Evolutionary conservation across 2,113 vertebrate species (phyloP), one percentile per base, ranked within the genome.

Genomic region (Cololabis saira): DNA sequence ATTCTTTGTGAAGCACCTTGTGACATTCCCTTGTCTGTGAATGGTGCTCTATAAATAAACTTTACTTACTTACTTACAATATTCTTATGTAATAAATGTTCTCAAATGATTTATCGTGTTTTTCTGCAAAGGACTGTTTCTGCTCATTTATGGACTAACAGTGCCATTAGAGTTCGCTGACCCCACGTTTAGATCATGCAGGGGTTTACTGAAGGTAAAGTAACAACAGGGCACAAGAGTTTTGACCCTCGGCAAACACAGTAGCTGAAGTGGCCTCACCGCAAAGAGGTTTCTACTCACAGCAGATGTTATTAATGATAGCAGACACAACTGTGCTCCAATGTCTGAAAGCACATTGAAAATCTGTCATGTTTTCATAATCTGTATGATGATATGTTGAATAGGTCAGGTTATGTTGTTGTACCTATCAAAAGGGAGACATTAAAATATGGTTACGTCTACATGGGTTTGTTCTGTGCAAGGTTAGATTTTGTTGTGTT

Each of bases 71-170:
- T n/a, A n/a, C 50, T 63, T 55, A 55, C 52, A 78, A 44, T 71
- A 76, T 37, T 62, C 18, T 33, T 27, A 81, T 73, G 69, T 80
- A 90, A 90, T 88, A 86, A 88, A 88, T 73, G 27, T 77, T 74
- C 30, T 68, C 54, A 51, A 57, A 40, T 71, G n/a, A 0, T 12
- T 16, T 16, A 13, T 2, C 19, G 10, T 2, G 22, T 42, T 21
- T n/a, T n/a, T 43, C 16, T 16, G 2, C 15, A 9, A 56, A 4
- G 7, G 43, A 15, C 6, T 42, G 54, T 47, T 33, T 61, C 24
- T 21, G 6, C 21, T n/a, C 1, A 5, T 24, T 24, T 4, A 1
- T 37, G 33, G 1, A 37, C 33, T 9, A 37, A 37, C 6, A 37
- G 33, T 37, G 10, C 33, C 33, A 37, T 9, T 9, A 17, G 53